Conservation (phyloP, 2,797 vertebrate genomes). For the Meriones psammophilus region DNA sequence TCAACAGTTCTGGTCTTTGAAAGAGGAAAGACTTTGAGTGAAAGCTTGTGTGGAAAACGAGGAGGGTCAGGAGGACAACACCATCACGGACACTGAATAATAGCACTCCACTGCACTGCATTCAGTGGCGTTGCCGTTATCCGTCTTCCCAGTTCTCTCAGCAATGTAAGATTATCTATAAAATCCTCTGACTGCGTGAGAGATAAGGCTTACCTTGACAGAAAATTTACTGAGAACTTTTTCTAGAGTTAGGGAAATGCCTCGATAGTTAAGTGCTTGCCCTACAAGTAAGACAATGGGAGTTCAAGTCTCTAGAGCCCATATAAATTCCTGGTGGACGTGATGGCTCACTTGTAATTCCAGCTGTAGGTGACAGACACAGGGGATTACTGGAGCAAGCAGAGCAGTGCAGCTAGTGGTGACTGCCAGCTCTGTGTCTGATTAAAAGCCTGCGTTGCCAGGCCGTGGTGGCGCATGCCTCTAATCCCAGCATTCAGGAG, state of each 20-base stretch:
- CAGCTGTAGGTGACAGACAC: background rate
- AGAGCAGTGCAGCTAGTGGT: background rate
- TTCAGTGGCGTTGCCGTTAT: background rate
- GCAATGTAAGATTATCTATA: background rate
- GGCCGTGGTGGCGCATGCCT: background rate
- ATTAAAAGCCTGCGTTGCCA: background rate
- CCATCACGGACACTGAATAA: background rate
- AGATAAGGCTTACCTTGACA: conserved; percentile 12
- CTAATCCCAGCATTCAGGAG: background rate
- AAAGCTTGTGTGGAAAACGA: background rate
- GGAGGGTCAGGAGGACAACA: background rate
- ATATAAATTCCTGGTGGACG: background rate
- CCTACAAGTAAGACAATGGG: background rate
- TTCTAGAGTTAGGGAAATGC: background rate
- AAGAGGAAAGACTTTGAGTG: background rate
- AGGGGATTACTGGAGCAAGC: background rate
- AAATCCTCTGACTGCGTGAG: background rate
- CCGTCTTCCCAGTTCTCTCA: background rate
- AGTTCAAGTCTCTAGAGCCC: background rate
- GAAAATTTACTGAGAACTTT: background rate
- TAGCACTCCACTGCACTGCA: background rate
- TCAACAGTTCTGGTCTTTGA: background rate
- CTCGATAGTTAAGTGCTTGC: background rate
- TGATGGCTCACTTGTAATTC: background rate
- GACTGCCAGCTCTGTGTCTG: background rate